phyloP scores from a whole-genome alignment of 37 sponge, comb jelly and placozoan genomes.

The Spongia lamella region DNA sequence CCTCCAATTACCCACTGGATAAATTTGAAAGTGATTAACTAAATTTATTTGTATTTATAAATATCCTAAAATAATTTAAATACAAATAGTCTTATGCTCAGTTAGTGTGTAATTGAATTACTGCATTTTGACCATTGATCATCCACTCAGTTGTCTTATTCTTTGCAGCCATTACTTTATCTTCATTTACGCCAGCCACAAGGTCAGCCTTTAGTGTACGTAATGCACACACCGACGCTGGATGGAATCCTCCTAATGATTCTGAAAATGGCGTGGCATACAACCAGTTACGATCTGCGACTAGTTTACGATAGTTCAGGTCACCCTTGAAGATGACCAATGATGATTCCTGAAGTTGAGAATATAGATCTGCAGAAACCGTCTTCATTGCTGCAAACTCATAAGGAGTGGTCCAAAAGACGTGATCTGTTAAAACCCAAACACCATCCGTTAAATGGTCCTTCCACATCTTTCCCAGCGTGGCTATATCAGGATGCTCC shows the following conservation, averaged over 20 bases:
- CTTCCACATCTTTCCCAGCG: conserved; percentile 71
- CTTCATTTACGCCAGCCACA: conserved; percentile 79
- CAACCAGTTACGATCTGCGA: conserved; percentile 91
- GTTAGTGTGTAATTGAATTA: too few relatives aligned
- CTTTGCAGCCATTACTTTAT: conserved; percentile 63
- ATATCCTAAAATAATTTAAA: too few relatives aligned
- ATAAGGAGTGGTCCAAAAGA: conserved; percentile 91
- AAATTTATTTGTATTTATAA: too few relatives aligned
- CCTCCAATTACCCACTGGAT: conserved; percentile 70
- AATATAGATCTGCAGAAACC: conserved; percentile 82
- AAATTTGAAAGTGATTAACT: conserved; percentile 5
- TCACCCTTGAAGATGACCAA: conserved; percentile 96
- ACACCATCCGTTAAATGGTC: conserved; percentile 38
- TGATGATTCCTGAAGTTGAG: conserved; percentile 43
- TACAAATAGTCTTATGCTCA: too few relatives aligned
- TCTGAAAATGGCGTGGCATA: conserved; percentile 71
- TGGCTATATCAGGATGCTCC: conserved; percentile 17
- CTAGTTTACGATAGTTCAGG: conserved; percentile 95
- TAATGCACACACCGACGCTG: conserved; percentile 81
- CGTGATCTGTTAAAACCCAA: conserved; percentile 63
- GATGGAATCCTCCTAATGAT: conserved; percentile 84
- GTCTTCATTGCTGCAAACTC: conserved; percentile 83
- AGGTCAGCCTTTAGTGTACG: conserved; percentile 95
- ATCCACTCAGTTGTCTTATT: conserved; percentile 80
- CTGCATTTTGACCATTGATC: conserved; percentile 81